Base-by-base conservation (phyloP, 2,113 vertebrate genomes). In the Rhinolophus sinicus region DNA sequence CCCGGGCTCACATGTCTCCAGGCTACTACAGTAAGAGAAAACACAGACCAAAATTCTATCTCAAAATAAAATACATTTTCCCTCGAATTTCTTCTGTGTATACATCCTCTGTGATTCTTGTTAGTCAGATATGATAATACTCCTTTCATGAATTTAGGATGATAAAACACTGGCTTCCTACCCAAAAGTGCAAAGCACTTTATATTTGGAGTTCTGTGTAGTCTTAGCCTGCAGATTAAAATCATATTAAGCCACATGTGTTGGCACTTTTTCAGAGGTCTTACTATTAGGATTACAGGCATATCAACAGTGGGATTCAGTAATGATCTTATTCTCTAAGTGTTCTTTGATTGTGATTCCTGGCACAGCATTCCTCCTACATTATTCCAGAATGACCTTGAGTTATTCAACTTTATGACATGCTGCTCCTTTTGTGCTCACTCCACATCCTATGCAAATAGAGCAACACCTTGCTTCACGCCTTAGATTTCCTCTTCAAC, bases 201-300 rank as follows among this genome's bases (percentile, higher is more conserved):
- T 56, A 30, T 83, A 44, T 64, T 80, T 60, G 5, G 35, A 11
- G 12, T 58, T 89, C 58, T 85, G 10, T 85, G 33, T 40, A 69
- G 18, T 64, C 50, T 83, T 84, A 73, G 15, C 38, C 12, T 56
- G 5, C 44, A 84, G 44, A 81, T 70, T 64, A 52, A 78, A 95
- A 92, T 14, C 10, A 81, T 35, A 30, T 84, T 80, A 92, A 85
- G 52, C 30, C 22, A 52, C 18, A 50, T 3, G 12, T 69, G 28
- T 56, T 89, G 19, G 58, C 93, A 77, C 75, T 28, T 81, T 97
- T 86, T 76, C 22, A 89, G 50, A 72, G 65, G 92, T 95, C 50
- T 91, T 85, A 81, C 18, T 85, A 18, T 44, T 88, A 60, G 12
- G 30, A 62, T 52, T 62, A 76, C 6, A 89, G 56, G 35, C 50